These are phyloP conservation scores for Pachymerium ferrugineum DNA, from an alignment of 2,888 invertebrate species.

Conservation along the genomic window DNA sequence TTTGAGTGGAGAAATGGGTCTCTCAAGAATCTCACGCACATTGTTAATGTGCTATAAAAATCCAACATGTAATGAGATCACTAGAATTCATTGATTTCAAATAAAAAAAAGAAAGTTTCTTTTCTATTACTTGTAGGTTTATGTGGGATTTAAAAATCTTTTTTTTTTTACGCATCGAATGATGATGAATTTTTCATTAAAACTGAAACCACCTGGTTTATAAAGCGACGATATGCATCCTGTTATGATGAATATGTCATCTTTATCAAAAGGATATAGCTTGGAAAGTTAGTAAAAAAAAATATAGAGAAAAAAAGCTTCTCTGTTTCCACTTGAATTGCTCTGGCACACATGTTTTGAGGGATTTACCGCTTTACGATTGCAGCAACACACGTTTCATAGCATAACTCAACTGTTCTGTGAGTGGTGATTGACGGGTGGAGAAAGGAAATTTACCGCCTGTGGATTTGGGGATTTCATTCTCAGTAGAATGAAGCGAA, in stretches of 20 bases:
- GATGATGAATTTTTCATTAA: slow-evolving; percentile 12
- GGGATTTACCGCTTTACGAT: slow-evolving; percentile 14
- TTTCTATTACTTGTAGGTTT: not conserved
- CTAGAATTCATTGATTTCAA: slow-evolving; percentile 15
- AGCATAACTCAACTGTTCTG: slow-evolving; percentile 15
- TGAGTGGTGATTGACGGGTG: slow-evolving; percentile 1
- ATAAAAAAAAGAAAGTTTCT: not conserved
- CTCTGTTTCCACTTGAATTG: not conserved
- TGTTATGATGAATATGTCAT: not conserved
- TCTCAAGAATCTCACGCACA: slow-evolving; percentile 6
- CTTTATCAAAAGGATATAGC: not conserved
- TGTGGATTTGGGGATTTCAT: not conserved
- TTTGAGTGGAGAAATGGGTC: not conserved
- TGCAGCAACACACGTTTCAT: slow-evolving; percentile 6
- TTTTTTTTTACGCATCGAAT: not conserved
- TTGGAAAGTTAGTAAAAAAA: not conserved
- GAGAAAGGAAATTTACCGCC: slow-evolving; percentile 2
- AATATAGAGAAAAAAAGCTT: not conserved
- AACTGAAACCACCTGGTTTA: not conserved
- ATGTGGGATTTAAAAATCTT: not conserved
- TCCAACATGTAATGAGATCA: not conserved
- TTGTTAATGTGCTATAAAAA: not conserved
- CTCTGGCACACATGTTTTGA: slow-evolving; percentile 10
- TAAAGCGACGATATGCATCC: not conserved
- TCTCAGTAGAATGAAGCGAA: not conserved